Conservation (phyloP, 2,888 invertebrate species). For the Metopia argyrocephala region DNA sequence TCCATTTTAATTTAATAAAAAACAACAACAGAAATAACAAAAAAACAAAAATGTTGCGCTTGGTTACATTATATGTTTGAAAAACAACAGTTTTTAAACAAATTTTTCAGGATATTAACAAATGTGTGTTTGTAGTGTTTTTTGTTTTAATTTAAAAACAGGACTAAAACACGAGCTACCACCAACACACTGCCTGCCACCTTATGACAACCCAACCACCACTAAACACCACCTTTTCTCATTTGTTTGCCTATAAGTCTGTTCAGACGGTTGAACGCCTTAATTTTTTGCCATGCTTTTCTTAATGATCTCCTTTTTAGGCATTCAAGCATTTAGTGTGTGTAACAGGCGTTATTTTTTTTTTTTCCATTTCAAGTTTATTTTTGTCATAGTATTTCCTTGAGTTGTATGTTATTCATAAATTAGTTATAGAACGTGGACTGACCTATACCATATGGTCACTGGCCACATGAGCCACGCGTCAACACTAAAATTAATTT, state of each 20-base stretch:
- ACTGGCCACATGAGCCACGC: slow-evolving; percentile 59
- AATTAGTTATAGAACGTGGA: slow-evolving; percentile 57
- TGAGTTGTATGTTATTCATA: slow-evolving; percentile 25
- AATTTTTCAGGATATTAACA: slow-evolving; percentile 53
- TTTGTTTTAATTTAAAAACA: not conserved
- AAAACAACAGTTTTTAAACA: slow-evolving; percentile 41
- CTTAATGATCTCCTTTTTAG: slow-evolving; percentile 52
- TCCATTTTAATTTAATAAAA: slow-evolving; percentile 39
- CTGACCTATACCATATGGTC: slow-evolving; percentile 63
- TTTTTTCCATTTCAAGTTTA: slow-evolving; percentile 31
- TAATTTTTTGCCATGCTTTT: slow-evolving; percentile 41
- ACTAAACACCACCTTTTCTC: slow-evolving; percentile 54
- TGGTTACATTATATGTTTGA: slow-evolving; percentile 50
- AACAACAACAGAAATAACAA: no score
- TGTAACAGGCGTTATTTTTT: slow-evolving; percentile 49
- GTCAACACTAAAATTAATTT: slow-evolving; percentile 34
- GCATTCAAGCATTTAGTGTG: slow-evolving; percentile 56
- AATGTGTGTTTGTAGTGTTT: slow-evolving; percentile 23
- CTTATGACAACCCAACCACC: slow-evolving; percentile 26
- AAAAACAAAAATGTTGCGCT: slow-evolving; percentile 61
- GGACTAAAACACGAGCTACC: not conserved
- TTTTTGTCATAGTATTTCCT: slow-evolving; percentile 3
- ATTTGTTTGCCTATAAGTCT: slow-evolving; percentile 6
- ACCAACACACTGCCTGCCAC: slow-evolving; percentile 22
- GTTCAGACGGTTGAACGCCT: slow-evolving; percentile 15